phyloP scores from a whole-genome alignment of 2,888 invertebrate species.

The Drosophila tanythrix region DNA sequence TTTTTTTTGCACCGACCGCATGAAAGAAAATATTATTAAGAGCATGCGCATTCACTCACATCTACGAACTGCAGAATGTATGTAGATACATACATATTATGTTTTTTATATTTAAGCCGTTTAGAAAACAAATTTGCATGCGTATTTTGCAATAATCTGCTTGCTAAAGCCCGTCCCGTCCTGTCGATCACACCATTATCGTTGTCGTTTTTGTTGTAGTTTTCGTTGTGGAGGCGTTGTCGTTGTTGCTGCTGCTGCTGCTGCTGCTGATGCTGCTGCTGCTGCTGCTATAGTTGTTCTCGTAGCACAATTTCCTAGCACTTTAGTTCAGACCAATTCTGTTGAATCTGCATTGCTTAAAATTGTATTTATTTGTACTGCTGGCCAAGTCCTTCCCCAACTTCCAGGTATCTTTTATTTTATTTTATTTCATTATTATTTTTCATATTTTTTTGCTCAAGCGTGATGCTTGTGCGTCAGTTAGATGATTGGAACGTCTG shows the following conservation, averaged over 20 bases:
- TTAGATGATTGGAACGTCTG: constrained; percentile 49
- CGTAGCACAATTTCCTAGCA: constrained; percentile 7
- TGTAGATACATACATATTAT: constrained; percentile 55
- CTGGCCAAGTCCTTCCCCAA: constrained; percentile 20
- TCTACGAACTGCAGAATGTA: constrained; percentile 45
- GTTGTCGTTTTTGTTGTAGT: neutral
- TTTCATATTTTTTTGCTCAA: constrained; percentile 15
- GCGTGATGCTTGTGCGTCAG: constrained; percentile 51
- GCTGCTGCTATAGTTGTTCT: constrained; percentile 9
- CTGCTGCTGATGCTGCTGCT: neutral
- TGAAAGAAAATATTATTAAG: constrained; percentile 31
- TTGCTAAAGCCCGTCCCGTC: neutral
- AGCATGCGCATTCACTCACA: constrained; percentile 52
- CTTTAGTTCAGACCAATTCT: constrained; percentile 7
- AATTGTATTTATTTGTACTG: constrained; percentile 22
- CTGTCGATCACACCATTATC: neutral
- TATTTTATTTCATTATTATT: constrained; percentile 14
- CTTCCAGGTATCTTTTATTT: constrained; percentile 9
- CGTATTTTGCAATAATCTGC: constrained; percentile 22
- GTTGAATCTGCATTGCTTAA: constrained; percentile 13
- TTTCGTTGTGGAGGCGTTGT: neutral
- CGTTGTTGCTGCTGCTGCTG: neutral
- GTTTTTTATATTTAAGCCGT: constrained; percentile 45
- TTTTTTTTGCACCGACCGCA: constrained; percentile 11
- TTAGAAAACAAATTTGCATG: constrained; percentile 24